Evolutionary conservation across 2,113 vertebrate genomes (phyloP), one percentile per base, ranked within the genome.

Genomic region (Sceloporus tristichus): DNA sequence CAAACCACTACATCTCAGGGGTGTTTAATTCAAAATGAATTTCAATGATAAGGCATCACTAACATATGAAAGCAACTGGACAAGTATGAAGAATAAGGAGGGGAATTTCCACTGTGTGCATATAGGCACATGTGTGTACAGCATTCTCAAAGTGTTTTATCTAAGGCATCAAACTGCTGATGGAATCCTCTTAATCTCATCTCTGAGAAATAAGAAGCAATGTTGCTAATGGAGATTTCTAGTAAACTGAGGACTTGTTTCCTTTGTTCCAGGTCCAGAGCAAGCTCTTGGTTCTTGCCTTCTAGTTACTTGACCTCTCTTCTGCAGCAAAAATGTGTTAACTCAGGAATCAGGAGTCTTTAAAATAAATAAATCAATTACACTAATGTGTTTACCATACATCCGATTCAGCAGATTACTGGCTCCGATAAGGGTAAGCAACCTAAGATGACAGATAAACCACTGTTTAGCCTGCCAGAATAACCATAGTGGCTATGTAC

Each of bases 321-420:
- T 85, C 38, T 6, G 68, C 62, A 79, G 34, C 56, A 88, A 86
- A 93, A 92, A 89, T 74, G 74, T 73, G 86, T 89, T 42, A 77
- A 78, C 82, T 86, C 82, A 83, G 89, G 48, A 90, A 92, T 76
- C 21, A 4, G 90, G 92, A 79, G 68, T 65, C 9, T 59, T 89
- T 92, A 83, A 68, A 86, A 53, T 85, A 94, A 94, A 93, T 85
- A 93, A 94, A 90, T 80, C 78, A 89, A 56, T 79, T 92, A 85
- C 91, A 83, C 40, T 89, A 84, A 92, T 21, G 81, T 90, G 68
- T 68, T 89, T 90, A 90, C 53, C 82, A 73, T n/a, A 40, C 13
- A 25, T 90, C 73, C 16, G 23, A 74, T 80, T 87, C 71, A 90
- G 79, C 87, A 89, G 85, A 90, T 84, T 77, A 1, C 54, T 91